Base-by-base conservation (phyloP, 1,140 invertebrate genomes). In the Panagrolaimus sp. region DNA sequence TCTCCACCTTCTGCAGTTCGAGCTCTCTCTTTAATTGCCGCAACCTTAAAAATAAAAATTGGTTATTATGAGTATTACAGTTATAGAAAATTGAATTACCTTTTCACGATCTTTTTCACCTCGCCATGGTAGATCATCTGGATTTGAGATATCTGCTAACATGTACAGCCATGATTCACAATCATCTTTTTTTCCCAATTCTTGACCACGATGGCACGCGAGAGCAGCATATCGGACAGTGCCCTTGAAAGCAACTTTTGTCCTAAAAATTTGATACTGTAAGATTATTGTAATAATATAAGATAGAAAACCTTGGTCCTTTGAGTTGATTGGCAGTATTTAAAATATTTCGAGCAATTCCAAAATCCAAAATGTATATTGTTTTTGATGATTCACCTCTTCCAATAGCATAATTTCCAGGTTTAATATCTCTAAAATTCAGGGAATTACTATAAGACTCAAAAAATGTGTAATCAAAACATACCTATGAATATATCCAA, bases 91-190 rank as follows among this genome's bases (percentile, higher is more conserved):
- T 45, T 21, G 24, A 17, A 21, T 70, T 63, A 43, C n/a, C 32
- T 32, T 46, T 48, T 71, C 55, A 15, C 65, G 66, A 21, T 71
- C 47, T 15, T 46, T 28, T 14, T 70, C 64, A 21, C 47, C 44
- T 45, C 64, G 69, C 69, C 69, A 71, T 55, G 69, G 69, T 21
- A 71, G 26, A 0, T 64, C 73, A 43, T 14, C n/a, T 17, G 63
- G 21, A 14, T 28, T 28, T 15, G 66, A 62, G 24, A 74, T 46
- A 44, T 72, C 70, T 5, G 71, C 21, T 12, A 74, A 12, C 9
- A 74, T 46, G 21, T 74, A 74, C 26, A 74, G 69, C 73, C 70
- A 71, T 17, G 26, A 43, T 43, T 74, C 73, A 44, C 73, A 74
- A 43, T 74, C 73, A 47, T 74, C 73, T 43, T 74, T 74, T 21